These are phyloP conservation scores for Trypoxylon attenuatum DNA, from an alignment of 2,888 invertebrate species.

Conservation along the genomic window DNA sequence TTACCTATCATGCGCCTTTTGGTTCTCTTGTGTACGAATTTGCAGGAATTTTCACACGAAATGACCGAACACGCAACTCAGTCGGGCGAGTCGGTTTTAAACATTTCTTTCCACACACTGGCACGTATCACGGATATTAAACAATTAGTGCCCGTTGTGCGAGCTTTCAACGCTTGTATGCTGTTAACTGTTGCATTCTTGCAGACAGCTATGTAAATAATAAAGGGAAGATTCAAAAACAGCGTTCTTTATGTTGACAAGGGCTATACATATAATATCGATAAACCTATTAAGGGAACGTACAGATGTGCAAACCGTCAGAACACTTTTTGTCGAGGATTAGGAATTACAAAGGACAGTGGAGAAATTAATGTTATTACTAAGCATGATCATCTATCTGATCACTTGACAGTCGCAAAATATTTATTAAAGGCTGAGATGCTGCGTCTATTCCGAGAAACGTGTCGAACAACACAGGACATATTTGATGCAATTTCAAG, in stretches of 20 bases:
- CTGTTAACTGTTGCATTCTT: neutral
- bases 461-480: neutral
- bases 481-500: slow-evolving; percentile 6
- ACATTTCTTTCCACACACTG: too few relatives aligned
- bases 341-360: neutral
- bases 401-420: neutral
- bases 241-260: neutral
- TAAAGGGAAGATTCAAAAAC: neutral
- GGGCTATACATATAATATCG: slow-evolving; percentile 1
- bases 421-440: neutral
- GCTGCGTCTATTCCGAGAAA: slow-evolving; percentile 2
- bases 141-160: neutral
- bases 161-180: neutral
- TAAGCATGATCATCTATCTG: slow-evolving; percentile 1
- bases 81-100: too few relatives aligned
- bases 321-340: neutral
- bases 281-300: neutral
- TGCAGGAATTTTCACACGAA: too few relatives aligned
- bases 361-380: neutral
- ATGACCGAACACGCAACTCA: too few relatives aligned
- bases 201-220: neutral
- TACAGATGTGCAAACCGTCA: slow-evolving; percentile 2
- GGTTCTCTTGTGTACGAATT: too few relatives aligned
- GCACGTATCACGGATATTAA: too few relatives aligned
- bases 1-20: too few relatives aligned